These are phyloP conservation scores for Cephus nigrinus DNA, from an alignment of 2,888 invertebrate genomes.

Conservation along the genomic window DNA sequence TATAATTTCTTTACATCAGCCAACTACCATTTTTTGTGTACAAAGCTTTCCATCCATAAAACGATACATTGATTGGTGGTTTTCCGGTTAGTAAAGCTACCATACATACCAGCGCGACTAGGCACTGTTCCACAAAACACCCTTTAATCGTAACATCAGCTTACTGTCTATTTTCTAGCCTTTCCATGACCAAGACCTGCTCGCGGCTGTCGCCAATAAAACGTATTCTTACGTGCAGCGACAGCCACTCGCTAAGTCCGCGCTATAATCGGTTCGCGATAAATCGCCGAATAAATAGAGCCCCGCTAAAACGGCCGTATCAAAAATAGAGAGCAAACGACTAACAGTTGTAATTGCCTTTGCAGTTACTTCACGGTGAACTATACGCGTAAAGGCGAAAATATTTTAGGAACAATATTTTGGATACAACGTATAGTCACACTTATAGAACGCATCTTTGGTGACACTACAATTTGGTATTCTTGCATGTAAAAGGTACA, in stretches of 20 bases:
- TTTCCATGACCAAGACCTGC: slow-evolving; percentile 13
- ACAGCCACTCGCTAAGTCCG: not conserved
- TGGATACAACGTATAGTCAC: slow-evolving; percentile 54
- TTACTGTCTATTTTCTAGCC: slow-evolving; percentile 57
- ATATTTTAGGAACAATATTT: slow-evolving; percentile 55
- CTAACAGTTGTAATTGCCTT: slow-evolving; percentile 19
- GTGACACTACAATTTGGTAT: slow-evolving; percentile 58
- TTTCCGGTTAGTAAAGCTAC: slow-evolving; percentile 50
- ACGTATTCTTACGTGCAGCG: not conserved
- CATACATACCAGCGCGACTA: slow-evolving; percentile 38
- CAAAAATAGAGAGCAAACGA: slow-evolving; percentile 57
- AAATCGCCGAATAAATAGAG: not conserved
- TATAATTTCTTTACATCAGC: slow-evolving; percentile 46
- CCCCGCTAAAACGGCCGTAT: slow-evolving; percentile 47
- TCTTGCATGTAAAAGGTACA: slow-evolving; percentile 48
- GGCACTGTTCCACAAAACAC: slow-evolving; percentile 20
- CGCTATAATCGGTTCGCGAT: not conserved
- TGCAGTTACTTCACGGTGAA: slow-evolving; percentile 22
- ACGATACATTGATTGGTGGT: slow-evolving; percentile 43
- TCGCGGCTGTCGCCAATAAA: not conserved
- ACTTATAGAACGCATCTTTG: slow-evolving; percentile 51
- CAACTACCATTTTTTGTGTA: slow-evolving; percentile 43
- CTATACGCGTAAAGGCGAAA: slow-evolving; percentile 47
- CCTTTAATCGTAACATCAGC: slow-evolving; percentile 38
- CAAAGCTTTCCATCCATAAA: slow-evolving; percentile 46